A percentile compares a stretch with the other conserved stretches of the same genome.
These are phyloP conservation scores for Scytalopus superciliaris DNA, from an alignment of 2,113 vertebrate genomes.

Conservation along the genomic window DNA sequence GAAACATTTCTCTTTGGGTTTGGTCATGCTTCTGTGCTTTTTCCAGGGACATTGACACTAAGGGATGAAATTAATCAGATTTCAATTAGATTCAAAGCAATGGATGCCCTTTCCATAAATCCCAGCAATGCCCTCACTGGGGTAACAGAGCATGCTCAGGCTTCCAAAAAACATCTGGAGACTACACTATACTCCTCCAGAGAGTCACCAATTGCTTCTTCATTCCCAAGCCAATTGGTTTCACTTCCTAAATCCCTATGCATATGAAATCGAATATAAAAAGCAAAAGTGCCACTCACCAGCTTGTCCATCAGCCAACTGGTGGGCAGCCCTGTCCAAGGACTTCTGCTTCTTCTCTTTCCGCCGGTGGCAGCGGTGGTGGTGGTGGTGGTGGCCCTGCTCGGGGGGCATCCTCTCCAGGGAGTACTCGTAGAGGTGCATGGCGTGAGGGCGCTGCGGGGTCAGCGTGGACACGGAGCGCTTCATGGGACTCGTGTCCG, in stretches of 20 bases:
- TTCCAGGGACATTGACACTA: background rate
- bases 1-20: background rate
- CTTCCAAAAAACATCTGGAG: background rate
- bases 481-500: slow-evolving; percentile 89
- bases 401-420: slow-evolving; percentile 79
- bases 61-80: too few relatives aligned
- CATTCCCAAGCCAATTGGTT: background rate
- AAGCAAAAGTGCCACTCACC: slow-evolving; percentile 66
- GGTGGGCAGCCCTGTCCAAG: slow-evolving; percentile 80
- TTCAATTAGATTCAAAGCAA: background rate
- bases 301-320: slow-evolving; percentile 68
- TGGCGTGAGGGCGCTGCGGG: slow-evolving; percentile 81
- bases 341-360: slow-evolving; percentile 90
- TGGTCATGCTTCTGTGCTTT: background rate
- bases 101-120: background rate
- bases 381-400: slow-evolving; percentile 84
- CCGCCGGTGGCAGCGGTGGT: slow-evolving; percentile 89
- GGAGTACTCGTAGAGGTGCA: slow-evolving; percentile 79
- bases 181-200: background rate
- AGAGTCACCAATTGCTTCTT: background rate
- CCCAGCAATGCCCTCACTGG: background rate
- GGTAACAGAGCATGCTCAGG: background rate
- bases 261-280: background rate
- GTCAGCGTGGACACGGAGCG: slow-evolving; percentile 88
- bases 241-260: background rate